Conservation (phyloP, 2,888 invertebrate species). For the Hermodice carunculata region DNA sequence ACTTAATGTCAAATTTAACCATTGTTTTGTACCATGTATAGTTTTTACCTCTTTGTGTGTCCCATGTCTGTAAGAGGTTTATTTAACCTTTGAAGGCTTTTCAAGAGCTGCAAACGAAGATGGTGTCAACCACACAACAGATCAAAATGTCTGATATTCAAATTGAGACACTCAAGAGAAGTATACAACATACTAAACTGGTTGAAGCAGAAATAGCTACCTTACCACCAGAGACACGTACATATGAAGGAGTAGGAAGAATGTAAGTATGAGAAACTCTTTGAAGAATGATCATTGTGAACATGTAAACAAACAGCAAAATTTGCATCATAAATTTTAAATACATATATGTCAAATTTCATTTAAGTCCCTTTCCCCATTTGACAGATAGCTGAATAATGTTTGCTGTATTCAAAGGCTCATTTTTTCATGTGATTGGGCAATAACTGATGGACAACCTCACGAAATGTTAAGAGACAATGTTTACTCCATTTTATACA, state of each 20-base stretch:
- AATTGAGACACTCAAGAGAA: conserved; percentile 78
- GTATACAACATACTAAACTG: conserved; percentile 79
- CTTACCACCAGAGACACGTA: conserved; percentile 78
- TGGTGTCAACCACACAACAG: conserved; percentile 85
- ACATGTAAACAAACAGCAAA: background rate
- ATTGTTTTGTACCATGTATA: too few species aligned
- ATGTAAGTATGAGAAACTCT: conserved; percentile 75
- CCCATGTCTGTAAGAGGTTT: too few species aligned
- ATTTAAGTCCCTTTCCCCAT: too few species aligned
- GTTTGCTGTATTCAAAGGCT: too few species aligned
- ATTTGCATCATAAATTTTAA: background rate
- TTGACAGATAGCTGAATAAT: too few species aligned
- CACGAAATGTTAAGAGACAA: too few species aligned
- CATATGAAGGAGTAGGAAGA: conserved; percentile 86
- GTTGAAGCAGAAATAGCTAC: conserved; percentile 77
- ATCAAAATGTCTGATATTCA: conserved; percentile 84
- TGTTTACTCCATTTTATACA: too few species aligned
- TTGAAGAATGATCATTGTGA: background rate
- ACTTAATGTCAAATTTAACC: too few species aligned
- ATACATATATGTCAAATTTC: too few species aligned
- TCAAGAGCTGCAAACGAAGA: conserved; percentile 83
- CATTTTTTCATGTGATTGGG: too few species aligned
- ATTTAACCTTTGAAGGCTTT: conserved; percentile 76
- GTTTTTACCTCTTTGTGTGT: too few species aligned
- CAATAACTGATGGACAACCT: too few species aligned